These are phyloP conservation scores for Eristalis tenax DNA, from an alignment of 2,888 invertebrate genomes.

Conservation along the genomic window DNA sequence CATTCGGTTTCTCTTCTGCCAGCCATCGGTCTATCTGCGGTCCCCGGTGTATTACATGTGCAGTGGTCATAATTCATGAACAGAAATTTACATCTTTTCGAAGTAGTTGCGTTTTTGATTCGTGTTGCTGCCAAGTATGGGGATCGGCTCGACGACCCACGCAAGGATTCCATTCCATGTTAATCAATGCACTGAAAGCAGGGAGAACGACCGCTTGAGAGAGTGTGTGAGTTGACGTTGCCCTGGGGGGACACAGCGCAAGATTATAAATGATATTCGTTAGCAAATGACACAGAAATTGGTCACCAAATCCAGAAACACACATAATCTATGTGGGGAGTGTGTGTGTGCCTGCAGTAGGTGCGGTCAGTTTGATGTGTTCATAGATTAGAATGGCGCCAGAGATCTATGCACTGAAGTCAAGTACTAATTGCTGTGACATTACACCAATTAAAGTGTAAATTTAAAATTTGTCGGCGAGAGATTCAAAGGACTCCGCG, in stretches of 20 bases:
- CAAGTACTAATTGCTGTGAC: conserved; percentile 59
- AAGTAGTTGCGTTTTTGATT: conserved; percentile 67
- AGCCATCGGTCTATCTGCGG: not conserved
- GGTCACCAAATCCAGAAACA: conserved; percentile 47
- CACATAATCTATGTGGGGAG: not conserved
- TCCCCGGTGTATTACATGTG: conserved; percentile 60
- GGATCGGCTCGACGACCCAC: conserved; percentile 57
- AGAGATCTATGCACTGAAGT: conserved; percentile 45
- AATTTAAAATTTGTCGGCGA: conserved; percentile 49
- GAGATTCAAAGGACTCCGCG: not conserved
- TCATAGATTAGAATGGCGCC: conserved; percentile 64
- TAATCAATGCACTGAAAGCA: conserved; percentile 50
- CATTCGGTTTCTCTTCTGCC: conserved; percentile 39
- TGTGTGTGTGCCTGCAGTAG: conserved; percentile 1
- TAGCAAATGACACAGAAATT: conserved; percentile 70
- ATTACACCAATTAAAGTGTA: conserved; percentile 60
- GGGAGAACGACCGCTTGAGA: conserved; percentile 34
- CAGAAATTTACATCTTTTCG: conserved; percentile 70
- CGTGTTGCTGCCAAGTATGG: conserved; percentile 66
- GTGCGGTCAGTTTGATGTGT: conserved; percentile 57
- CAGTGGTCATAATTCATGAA: conserved; percentile 72
- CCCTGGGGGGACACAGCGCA: conserved; percentile 18
- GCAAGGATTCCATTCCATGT: conserved; percentile 68
- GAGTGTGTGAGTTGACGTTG: conserved; percentile 45
- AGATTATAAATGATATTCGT: conserved; percentile 72